Conservation (phyloP, 1,140 invertebrate genomes). For the Octopus bimaculoides region DNA sequence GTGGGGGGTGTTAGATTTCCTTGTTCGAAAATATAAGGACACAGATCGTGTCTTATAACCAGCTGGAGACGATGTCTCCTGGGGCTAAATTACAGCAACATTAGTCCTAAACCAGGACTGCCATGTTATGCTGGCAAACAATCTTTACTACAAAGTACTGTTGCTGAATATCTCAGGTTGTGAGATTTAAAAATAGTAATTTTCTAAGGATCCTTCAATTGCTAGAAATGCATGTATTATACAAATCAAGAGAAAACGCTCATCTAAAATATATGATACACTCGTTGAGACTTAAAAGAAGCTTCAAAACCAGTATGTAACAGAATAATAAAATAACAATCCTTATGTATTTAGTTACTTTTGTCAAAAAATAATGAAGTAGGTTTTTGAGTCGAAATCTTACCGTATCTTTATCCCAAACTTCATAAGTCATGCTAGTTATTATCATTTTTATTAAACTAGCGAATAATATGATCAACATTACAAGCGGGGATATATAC, state of each 20-base stretch:
- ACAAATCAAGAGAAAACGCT: conserved; percentile 72
- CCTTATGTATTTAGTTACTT: neutral
- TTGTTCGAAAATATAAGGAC: too few relatives aligned
- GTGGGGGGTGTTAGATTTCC: too few relatives aligned
- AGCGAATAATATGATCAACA: conserved; percentile 59
- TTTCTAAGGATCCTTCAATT: too few relatives aligned
- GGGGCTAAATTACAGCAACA: too few relatives aligned
- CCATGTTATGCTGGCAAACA: too few relatives aligned
- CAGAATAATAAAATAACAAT: neutral
- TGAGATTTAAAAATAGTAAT: too few relatives aligned
- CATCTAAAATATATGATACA: neutral
- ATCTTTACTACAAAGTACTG: too few relatives aligned
- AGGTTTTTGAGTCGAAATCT: neutral
- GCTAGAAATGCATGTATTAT: conserved; percentile 62
- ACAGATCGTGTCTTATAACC: too few relatives aligned
- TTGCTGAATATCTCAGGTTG: too few relatives aligned
- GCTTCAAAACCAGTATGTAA: neutral
- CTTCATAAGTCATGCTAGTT: conserved; percentile 31
- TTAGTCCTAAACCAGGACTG: too few relatives aligned
- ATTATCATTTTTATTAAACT: conserved; percentile 33
- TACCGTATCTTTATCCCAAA: conserved; percentile 35
- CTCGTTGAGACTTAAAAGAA: neutral
- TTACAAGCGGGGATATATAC: conserved; percentile 70
- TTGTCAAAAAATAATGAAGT: neutral
- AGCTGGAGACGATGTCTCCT: too few relatives aligned